These are phyloP conservation scores for Neoitamus cyanurus DNA, from an alignment of 2,888 invertebrate genomes.

Conservation along the genomic window DNA sequence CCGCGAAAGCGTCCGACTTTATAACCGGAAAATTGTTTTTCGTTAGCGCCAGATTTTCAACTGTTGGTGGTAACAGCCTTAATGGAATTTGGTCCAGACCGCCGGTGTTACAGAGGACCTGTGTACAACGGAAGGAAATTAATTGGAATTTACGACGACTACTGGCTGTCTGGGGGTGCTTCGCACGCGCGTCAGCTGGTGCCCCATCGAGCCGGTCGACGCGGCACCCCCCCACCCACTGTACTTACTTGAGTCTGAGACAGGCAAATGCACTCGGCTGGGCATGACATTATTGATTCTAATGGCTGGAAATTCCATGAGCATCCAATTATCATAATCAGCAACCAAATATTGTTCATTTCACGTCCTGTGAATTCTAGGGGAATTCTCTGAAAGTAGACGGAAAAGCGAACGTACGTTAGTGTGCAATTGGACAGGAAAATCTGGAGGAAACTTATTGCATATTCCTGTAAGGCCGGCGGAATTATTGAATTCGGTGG, in stretches of 20 bases:
- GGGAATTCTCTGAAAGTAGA: neutral
- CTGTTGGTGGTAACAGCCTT: conserved; percentile 77
- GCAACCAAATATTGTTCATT: conserved; percentile 66
- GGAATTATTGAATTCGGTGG: neutral
- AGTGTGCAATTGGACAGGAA: neutral
- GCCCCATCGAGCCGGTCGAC: neutral
- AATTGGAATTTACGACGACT: conserved; percentile 35
- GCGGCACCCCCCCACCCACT: neutral
- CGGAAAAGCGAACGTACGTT: neutral
- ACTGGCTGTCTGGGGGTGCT: neutral
- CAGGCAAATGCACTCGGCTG: conserved; percentile 85
- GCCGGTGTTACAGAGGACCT: conserved; percentile 91
- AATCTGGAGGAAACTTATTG: neutral
- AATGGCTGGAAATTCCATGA: conserved; percentile 66
- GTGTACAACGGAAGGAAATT: conserved; percentile 60
- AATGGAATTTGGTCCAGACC: conserved; percentile 83
- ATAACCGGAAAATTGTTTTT: conserved; percentile 86
- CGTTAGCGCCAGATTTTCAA: conserved; percentile 86
- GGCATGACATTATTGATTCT: conserved; percentile 74
- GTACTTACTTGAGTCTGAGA: conserved; percentile 85
- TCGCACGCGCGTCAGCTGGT: neutral
- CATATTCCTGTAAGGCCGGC: neutral
- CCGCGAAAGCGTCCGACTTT: conserved; percentile 84
- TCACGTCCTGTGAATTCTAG: conserved; percentile 59
- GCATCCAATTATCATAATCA: conserved; percentile 67